Conservation (phyloP, 2,797 vertebrate genomes). For the Neosilurus mollespiculum region DNA sequence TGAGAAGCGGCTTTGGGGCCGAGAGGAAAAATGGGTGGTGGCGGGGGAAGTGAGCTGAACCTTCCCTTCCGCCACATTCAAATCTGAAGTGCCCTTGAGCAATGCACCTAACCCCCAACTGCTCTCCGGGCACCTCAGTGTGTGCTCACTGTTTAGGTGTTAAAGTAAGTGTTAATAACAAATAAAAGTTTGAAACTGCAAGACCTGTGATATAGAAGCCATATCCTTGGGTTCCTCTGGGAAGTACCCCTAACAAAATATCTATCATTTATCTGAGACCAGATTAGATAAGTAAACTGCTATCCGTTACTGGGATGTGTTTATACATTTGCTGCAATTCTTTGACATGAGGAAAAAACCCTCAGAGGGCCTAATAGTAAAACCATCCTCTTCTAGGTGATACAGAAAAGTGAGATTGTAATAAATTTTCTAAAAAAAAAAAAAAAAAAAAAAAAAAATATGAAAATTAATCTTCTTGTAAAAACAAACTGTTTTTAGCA, state of each 20-base stretch:
- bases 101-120: too few relatives aligned
- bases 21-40: too few relatives aligned
- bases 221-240: background rate
- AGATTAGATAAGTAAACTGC: background rate
- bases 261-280: background rate
- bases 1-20: too few relatives aligned
- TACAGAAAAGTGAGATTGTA: background rate
- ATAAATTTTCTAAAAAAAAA: background rate
- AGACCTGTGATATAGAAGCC: background rate
- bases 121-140: too few relatives aligned
- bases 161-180: background rate
- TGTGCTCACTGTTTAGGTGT: background rate
- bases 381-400: background rate
- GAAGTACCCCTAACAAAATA: background rate
- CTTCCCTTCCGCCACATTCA: too few relatives aligned
- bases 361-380: background rate
- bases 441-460: too few relatives aligned
- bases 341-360: background rate
- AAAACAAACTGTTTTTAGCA: background rate
- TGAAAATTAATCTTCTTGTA: background rate
- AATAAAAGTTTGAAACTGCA: background rate
- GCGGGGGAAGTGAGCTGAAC: too few relatives aligned
- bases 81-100: too few relatives aligned
- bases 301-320: conserved; percentile 5
- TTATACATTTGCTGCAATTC: background rate